Evolutionary conservation across 2,113 vertebrate genomes (phyloP).

Genomic region (Rhipidura dahli): DNA sequence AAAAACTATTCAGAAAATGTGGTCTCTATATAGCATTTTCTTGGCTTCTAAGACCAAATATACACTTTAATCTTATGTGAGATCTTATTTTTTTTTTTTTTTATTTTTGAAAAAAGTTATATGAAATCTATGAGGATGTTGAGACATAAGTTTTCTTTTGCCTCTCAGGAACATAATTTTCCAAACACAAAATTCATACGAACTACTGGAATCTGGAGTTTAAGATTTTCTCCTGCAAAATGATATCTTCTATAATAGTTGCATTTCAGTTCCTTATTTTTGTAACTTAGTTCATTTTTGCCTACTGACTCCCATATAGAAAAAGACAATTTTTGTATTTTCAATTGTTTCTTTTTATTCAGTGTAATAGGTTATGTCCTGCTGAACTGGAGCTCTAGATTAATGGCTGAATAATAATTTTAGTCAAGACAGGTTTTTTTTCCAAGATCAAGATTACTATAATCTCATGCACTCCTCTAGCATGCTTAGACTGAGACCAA

Average conservation of each 20-base stretch:
- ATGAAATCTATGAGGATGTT: not conserved
- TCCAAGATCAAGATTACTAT: accelerated
- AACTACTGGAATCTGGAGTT: not conserved
- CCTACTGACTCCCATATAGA: not conserved
- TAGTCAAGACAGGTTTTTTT: not conserved
- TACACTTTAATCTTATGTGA: not conserved
- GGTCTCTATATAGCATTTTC: not conserved
- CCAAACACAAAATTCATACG: not conserved
- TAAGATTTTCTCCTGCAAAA: not conserved
- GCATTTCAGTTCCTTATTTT: not conserved
- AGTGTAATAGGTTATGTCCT: accelerated
- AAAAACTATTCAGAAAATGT: not conserved
- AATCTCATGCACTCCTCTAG: not conserved
- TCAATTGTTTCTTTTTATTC: not conserved
- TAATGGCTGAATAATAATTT: not conserved
- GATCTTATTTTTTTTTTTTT: not conserved
- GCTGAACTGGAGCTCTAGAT: not conserved
- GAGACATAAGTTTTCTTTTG: not conserved
- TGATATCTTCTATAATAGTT: not conserved
- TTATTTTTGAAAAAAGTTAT: not conserved
- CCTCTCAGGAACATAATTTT: not conserved
- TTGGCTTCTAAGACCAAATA: not conserved
- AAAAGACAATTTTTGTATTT: not conserved
- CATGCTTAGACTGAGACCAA: not conserved
- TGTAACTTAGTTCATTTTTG: not conserved